Base-by-base conservation (phyloP, 2,797 vertebrate species). In the Enteromius mattozi region DNA sequence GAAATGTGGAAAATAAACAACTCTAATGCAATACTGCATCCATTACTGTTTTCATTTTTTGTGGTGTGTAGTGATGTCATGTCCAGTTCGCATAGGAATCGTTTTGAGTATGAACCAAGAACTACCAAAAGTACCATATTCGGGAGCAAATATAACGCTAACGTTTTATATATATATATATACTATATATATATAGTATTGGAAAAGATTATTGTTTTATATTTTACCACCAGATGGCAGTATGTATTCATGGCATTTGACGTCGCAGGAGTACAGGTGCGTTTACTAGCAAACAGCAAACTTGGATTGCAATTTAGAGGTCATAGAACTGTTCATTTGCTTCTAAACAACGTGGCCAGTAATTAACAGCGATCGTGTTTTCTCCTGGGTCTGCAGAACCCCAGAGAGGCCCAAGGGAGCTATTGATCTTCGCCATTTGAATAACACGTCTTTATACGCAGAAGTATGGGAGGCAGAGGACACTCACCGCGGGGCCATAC, bases 1-100 rank as follows among this genome's bases (percentile, higher is more conserved):
- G 68, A 81, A 82, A 84, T 70, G n/a, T 79, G 71, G 61, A 77
- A 45, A 79, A 85, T 66, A 82, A 88, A 85, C 13, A 65, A 24
- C 68, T 85, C 4, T 59, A 59, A 13, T 82, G 17, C 4, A 47
- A 59, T 68, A 37, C 2, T 45, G 59, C 2, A 19, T 47, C 13
- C 42, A 13, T 56, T 19, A 33, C 30, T 63, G 49, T 40, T 45
- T 30, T 42, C 3, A 40, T 66, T 21, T 8, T 45, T 42, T 82
- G 16, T 72, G 45, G n/a, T 45, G 49, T 45, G n/a, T 61, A 24
- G 14, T 13, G 14, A 5, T 33, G 61, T 59, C 56, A n/a, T 78
- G 77, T 65, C 8, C 12, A 13, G 42, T 59, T 59, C 21, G 54
- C 54, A n/a, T n/a, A 10, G 54, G 8, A n/a, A 56, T 56, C 21